These are phyloP conservation scores for Solenopsis invicta DNA, from an alignment of 1,140 invertebrate genomes.

Conservation along the genomic window DNA sequence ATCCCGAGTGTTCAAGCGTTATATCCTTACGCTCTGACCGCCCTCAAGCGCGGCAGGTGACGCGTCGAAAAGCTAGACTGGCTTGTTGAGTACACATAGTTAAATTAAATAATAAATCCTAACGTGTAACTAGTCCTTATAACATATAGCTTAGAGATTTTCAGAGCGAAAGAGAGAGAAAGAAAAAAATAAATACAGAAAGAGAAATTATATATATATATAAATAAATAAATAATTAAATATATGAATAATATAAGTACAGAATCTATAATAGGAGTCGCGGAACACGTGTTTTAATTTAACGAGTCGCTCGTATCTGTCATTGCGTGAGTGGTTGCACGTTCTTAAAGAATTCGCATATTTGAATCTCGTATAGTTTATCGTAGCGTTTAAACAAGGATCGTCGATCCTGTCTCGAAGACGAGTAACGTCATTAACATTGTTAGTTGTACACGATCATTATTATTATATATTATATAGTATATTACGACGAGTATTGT, in stretches of 20 bases:
- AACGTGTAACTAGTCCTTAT: constrained; percentile 41
- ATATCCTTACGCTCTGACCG: constrained; percentile 34
- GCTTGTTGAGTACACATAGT: constrained; percentile 49
- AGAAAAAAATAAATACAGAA: constrained; percentile 15
- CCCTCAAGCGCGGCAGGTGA: not conserved
- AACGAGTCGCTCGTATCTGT: constrained; percentile 4
- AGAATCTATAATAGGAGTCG: constrained; percentile 52
- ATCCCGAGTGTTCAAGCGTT: constrained; percentile 50
- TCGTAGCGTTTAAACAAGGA: constrained; percentile 36
- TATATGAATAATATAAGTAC: constrained; percentile 47
- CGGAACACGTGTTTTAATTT: constrained; percentile 46
- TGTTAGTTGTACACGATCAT: constrained; percentile 38
- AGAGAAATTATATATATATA: constrained; percentile 48
- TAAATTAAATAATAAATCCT: constrained; percentile 21
- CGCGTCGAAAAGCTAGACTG: constrained; percentile 51
- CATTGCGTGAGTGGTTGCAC: constrained; percentile 33
- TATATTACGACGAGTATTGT: constrained; percentile 43
- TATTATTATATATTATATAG: constrained; percentile 54
- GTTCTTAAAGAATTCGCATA: constrained; percentile 49
- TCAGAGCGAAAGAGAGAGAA: not conserved
- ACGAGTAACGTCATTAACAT: constrained; percentile 21
- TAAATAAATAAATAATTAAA: constrained; percentile 37
- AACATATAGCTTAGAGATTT: constrained; percentile 46
- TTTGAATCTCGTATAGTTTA: constrained; percentile 60
- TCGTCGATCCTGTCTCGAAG: not conserved